phyloP scores from a whole-genome alignment of 2,797 vertebrate genomes.

The Pseudocheirus occidentalis region DNA sequence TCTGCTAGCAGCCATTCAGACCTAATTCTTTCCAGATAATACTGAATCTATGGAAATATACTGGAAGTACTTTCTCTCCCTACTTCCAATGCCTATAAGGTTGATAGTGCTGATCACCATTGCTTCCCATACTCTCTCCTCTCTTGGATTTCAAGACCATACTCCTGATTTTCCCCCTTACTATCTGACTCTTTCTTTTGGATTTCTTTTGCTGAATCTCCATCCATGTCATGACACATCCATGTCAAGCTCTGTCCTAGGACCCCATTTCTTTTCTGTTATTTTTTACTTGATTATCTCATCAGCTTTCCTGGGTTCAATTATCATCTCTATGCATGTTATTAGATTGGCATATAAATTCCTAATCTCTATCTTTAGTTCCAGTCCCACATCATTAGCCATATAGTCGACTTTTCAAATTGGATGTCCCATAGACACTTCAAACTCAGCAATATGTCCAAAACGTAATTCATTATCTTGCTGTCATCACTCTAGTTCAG shows the following conservation, averaged over 20 bases:
- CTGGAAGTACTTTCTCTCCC: background rate
- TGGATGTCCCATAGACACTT: background rate
- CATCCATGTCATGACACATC: background rate
- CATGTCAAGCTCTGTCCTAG: background rate
- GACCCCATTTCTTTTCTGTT: background rate
- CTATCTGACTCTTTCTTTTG: background rate
- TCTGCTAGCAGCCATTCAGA: background rate
- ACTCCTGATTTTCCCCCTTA: background rate
- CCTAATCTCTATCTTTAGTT: background rate
- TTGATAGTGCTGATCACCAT: background rate
- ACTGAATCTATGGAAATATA: background rate
- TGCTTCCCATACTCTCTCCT: background rate
- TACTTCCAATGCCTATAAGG: background rate
- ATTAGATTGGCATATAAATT: background rate
- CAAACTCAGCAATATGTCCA: background rate
- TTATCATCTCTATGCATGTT: background rate
- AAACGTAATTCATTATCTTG: background rate
- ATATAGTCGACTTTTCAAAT: background rate
- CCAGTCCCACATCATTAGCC: background rate
- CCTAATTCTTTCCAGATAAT: background rate
- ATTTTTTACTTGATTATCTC: background rate
- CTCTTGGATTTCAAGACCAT: background rate
- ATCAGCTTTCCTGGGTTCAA: background rate
- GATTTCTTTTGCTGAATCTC: background rate
- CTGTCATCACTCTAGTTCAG: background rate